Conservation (phyloP, 2,113 vertebrate genomes). For the Cryptotis parvus region DNA sequence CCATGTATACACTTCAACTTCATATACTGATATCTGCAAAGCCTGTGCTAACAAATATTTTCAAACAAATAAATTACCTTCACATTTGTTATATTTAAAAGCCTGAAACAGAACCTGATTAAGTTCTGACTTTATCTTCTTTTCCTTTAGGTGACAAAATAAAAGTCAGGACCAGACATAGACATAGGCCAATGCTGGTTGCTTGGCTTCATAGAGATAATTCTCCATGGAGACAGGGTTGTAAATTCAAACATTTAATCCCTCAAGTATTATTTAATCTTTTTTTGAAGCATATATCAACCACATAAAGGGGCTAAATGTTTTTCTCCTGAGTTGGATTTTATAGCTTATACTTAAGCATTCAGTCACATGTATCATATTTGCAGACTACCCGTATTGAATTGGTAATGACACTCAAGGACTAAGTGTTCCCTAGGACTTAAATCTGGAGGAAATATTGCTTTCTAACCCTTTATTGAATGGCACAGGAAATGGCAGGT, state of each 20-base stretch:
- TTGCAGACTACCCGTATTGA: conserved; percentile 62
- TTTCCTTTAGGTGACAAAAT: background rate
- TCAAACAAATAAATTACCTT: background rate
- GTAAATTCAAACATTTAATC: conserved; percentile 60
- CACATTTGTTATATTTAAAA: background rate
- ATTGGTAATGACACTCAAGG: conserved; percentile 66
- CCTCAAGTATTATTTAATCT: conserved; percentile 64
- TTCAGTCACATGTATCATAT: conserved; percentile 42
- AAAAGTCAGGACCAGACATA: background rate
- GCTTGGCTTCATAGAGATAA: background rate
- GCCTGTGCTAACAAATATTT: background rate
- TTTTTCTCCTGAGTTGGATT: conserved; percentile 62
- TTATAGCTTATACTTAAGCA: conserved; percentile 56
- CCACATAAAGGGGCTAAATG: conserved; percentile 49
- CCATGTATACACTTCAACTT: background rate
- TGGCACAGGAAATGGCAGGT: background rate
- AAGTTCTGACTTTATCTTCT: background rate
- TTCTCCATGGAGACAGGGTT: conserved; percentile 36
- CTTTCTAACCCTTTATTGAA: background rate
- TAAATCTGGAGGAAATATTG: conserved; percentile 32
- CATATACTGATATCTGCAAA: background rate
- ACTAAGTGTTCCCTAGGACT: conserved; percentile 56
- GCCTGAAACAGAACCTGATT: background rate
- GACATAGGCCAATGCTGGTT: background rate
- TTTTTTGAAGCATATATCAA: conserved; percentile 53